Base-by-base conservation (phyloP, 2,113 vertebrate genomes). In the Phrynocephalus versicolor region DNA sequence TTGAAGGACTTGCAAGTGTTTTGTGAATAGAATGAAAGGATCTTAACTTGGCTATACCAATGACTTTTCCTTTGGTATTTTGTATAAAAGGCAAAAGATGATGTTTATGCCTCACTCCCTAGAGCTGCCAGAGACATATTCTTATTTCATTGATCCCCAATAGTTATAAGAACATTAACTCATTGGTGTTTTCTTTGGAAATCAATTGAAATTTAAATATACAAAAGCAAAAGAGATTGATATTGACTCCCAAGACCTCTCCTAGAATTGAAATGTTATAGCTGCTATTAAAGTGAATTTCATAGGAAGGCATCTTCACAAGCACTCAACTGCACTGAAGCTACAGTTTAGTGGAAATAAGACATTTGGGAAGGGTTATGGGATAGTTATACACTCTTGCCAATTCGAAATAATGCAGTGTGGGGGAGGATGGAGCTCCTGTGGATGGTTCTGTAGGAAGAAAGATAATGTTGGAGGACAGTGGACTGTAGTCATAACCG, bases 171-270 rank as follows among this genome's bases (percentile, higher is more conserved):
- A 71, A 81, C 69, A 79, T 78, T 88, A 81, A 87, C 77, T 65
- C 82, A 70, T 83, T 84, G 82, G 87, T 81, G 19, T 81, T 91
- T 92, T 83, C 83, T 67, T 83, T 87, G 85, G 75, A 89, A 92
- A 93, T 93, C 92, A 87, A 93, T 95, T 89, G 89, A 89, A 81
- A 90, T 88, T 83, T 58, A 89, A 94, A 91, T 81, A 88, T 92
- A 87, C 85, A 58, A 82, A 39, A 8, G 84, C 84, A 93, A 89
- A 92, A 83, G 89, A 89, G 55, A 82, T 87, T 82, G 81, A 2
- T 76, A 90, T 25, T 88, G 76, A 71, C 27, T 83, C 77, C 79
- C 88, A 84, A 90, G 86, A 87, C 87, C 93, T 91, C 85, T 93
- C 89, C 75, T 76, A 89, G 88, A 81, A 91, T 72, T 79, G 70